These are phyloP conservation scores for Drosophila peninsularis DNA, from an alignment of 2,888 invertebrate species.

Conservation along the genomic window DNA sequence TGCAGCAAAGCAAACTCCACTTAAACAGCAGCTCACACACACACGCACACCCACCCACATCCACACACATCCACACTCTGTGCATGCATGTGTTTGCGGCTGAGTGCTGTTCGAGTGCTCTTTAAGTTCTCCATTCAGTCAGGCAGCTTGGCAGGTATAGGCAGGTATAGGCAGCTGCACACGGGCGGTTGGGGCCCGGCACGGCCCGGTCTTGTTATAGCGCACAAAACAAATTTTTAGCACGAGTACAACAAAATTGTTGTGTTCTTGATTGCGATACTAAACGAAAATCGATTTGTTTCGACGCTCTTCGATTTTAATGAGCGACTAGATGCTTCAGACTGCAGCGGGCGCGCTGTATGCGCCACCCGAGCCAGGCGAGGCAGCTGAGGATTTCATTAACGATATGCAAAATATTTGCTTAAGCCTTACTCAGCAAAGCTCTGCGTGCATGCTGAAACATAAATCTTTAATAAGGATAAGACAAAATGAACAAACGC, in stretches of 20 bases:
- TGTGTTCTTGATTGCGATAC: constrained; percentile 76
- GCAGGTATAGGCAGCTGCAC: constrained; percentile 9
- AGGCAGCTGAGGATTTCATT: constrained; percentile 54
- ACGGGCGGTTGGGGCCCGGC: background rate
- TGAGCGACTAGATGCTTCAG: constrained; percentile 63
- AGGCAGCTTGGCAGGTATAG: background rate
- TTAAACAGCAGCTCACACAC: constrained; percentile 60
- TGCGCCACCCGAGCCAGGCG: background rate
- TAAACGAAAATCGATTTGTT: constrained; percentile 78
- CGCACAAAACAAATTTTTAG: constrained; percentile 77
- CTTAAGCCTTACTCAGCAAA: constrained; percentile 2
- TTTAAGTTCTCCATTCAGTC: constrained; percentile 76
- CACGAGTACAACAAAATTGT: constrained; percentile 72
- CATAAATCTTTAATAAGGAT: constrained; percentile 14
- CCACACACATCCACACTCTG: constrained; percentile 47
- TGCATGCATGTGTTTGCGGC: constrained; percentile 56
- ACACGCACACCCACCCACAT: constrained; percentile 44
- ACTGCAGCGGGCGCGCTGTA: constrained; percentile 1
- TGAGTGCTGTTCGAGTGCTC: constrained; percentile 79
- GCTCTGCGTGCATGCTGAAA: constrained; percentile 4
- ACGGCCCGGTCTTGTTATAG: constrained; percentile 66
- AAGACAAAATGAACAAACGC: constrained; percentile 1
- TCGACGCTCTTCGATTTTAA: constrained; percentile 64
- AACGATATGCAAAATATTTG: constrained; percentile 58
- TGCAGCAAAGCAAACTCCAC: constrained; percentile 69